Conservation (phyloP, 2,888 invertebrate genomes). For the Chironomus tentans region DNA sequence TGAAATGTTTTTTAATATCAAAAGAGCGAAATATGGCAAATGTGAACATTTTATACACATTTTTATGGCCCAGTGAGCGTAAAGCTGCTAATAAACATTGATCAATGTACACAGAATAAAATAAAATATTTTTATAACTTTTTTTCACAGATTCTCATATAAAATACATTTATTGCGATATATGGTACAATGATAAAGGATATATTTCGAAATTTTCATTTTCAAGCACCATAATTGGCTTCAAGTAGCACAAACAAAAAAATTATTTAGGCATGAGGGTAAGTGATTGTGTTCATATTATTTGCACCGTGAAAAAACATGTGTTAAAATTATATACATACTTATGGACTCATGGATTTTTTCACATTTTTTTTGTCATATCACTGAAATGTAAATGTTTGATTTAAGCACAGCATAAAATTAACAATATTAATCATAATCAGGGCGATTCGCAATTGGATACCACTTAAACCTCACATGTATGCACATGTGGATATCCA, state of each 20-base stretch:
- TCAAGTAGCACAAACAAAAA: not conserved
- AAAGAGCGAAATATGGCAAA: not conserved
- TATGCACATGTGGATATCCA: too few relatives aligned
- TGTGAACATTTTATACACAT: constrained; percentile 4
- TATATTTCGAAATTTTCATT: not conserved
- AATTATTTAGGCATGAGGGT: not conserved
- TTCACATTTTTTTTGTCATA: not conserved
- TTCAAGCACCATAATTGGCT: constrained; percentile 5
- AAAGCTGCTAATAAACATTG: constrained; percentile 17
- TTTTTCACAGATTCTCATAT: too few relatives aligned
- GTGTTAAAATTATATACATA: not conserved
- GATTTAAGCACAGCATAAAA: not conserved
- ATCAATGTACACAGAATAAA: not conserved
- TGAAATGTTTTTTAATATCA: not conserved
- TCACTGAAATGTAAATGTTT: not conserved
- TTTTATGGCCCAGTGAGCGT: constrained; percentile 12
- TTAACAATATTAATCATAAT: not conserved
- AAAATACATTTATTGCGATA: not conserved
- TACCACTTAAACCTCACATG: not conserved
- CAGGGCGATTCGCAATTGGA: not conserved
- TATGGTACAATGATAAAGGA: not conserved
- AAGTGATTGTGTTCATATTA: not conserved
- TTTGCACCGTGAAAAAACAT: not conserved
- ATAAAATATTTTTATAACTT: constrained; percentile 7
- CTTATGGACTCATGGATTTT: not conserved